These are phyloP conservation scores for Rynchops niger DNA, from an alignment of 2,113 vertebrate species.

Conservation along the genomic window DNA sequence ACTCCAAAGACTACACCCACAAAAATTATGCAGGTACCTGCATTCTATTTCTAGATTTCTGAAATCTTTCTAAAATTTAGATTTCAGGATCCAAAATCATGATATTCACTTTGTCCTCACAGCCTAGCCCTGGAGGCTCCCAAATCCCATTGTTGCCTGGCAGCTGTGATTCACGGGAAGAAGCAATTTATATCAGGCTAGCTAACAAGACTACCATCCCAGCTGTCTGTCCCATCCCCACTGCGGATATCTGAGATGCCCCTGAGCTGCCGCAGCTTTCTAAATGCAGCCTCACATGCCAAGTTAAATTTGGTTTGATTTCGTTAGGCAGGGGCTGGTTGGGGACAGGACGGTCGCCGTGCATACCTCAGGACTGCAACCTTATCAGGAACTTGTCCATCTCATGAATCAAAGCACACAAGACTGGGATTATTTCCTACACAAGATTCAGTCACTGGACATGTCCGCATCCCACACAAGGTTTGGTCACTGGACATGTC, in stretches of 20 bases:
- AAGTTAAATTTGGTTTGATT: not conserved
- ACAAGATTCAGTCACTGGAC: rapidly evolving
- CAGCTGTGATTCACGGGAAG: not conserved
- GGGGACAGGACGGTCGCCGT: not conserved
- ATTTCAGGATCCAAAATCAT: not conserved
- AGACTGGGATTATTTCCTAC: not conserved
- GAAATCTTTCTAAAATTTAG: not conserved
- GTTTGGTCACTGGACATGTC: rapidly evolving
- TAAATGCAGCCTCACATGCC: not conserved
- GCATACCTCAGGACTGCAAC: not conserved
- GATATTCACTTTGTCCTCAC: not conserved
- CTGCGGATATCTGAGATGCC: not conserved
- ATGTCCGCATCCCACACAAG: not conserved
- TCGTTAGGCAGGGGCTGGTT: not conserved
- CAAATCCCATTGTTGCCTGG: not conserved
- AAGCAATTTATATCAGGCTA: not conserved
- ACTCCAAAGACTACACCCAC: not conserved
- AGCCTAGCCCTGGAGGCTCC: not conserved
- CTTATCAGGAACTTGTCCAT: rapidly evolving
- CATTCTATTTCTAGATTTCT: not conserved
- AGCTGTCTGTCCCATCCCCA: not conserved
- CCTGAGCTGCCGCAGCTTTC: not conserved
- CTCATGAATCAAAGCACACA: not conserved
- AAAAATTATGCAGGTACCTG: not conserved
- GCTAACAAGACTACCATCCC: not conserved